A percentile compares a stretch with the other conserved stretches of the same genome.
phyloP scores from a whole-genome alignment of 2,888 invertebrate genomes.

The Ichneumoninae sp. region DNA sequence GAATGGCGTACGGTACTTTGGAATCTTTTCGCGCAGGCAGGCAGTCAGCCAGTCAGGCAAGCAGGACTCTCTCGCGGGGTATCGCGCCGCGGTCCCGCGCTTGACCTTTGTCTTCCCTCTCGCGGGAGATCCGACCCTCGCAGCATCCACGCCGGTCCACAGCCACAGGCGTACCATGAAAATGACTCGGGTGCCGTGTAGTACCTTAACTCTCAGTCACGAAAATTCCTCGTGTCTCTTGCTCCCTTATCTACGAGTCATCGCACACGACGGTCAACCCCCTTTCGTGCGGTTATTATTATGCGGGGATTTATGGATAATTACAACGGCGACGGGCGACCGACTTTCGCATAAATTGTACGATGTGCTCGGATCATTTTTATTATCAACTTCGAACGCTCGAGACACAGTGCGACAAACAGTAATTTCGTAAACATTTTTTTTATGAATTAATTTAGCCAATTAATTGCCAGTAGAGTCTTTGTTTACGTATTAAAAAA shows the following conservation, averaged over 20 bases:
- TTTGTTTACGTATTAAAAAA: neutral
- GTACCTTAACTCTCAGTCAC: slow-evolving; percentile 50
- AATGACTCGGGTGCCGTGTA: slow-evolving; percentile 25
- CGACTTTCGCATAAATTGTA: neutral
- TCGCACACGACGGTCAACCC: slow-evolving; percentile 46
- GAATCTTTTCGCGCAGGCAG: slow-evolving; percentile 42
- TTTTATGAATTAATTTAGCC: neutral
- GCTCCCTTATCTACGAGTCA: slow-evolving; percentile 56
- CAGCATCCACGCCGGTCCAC: slow-evolving; percentile 43
- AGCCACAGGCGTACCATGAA: slow-evolving; percentile 9
- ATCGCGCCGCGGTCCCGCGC: slow-evolving; percentile 55
- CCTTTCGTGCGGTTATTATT: slow-evolving; percentile 35
- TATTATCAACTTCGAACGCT: neutral
- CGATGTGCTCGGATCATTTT: neutral
- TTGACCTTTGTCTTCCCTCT: slow-evolving; percentile 70
- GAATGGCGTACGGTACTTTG: slow-evolving; percentile 65
- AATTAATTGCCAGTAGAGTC: neutral
- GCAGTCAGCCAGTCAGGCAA: neutral
- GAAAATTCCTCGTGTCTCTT: slow-evolving; percentile 65
- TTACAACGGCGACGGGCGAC: slow-evolving; percentile 2
- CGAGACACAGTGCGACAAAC: neutral
- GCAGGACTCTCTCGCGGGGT: slow-evolving; percentile 20
- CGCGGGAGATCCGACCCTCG: slow-evolving; percentile 50
- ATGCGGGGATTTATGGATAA: slow-evolving; percentile 52
- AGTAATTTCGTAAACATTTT: neutral